Evolutionary conservation across 2,888 invertebrate species (phyloP), one percentile per base, ranked within the genome.

Genomic region (Andrena flavipes): DNA sequence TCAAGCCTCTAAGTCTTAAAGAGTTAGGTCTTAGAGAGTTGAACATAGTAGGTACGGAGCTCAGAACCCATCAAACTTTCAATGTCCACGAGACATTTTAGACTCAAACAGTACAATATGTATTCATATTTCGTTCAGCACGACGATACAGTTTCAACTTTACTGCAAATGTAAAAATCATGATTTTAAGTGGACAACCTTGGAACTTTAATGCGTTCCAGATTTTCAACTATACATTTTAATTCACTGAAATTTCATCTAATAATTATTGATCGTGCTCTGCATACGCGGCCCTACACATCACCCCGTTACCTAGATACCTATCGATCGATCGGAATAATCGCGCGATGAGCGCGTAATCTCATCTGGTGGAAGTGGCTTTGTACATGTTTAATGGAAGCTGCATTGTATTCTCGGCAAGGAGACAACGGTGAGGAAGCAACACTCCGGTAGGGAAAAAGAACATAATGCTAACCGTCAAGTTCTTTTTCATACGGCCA

Each of bases 351-450:
- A 49, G 16, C 56, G 30, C 42, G 65, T 76, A 76, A 70, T 69
- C 68, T 65, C 65, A 33, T 33, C 63, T 51, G 49, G 42, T 70
- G 69, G 64, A 76, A 65, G 30, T 70, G 35, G 30, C 42, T 67
- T 70, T 42, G 65, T 60, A 26, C 42, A 67, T 10, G 69, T 23
- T 42, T 60, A 69, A 70, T 54, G 54, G 60, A 35, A 49, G 33
- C 42, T 16, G 67, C 51, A 60, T 65, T 69, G 62, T 69, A 42
- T 49, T 42, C 56, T 60, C 54, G 60, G 26, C 49, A 56, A 26
- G 33, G 56, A 35, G 48, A 59, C 69, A 65, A 63, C 68, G 59
- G 64, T 54, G 78, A 78, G 80, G 78, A 78, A 65, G 78, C 56
- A 62, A 35, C 51, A 51, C 64, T 69, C 73, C 70, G 65, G 56